phyloP scores from a whole-genome alignment of 2,888 invertebrate species.

The Autographa pulchrina region DNA sequence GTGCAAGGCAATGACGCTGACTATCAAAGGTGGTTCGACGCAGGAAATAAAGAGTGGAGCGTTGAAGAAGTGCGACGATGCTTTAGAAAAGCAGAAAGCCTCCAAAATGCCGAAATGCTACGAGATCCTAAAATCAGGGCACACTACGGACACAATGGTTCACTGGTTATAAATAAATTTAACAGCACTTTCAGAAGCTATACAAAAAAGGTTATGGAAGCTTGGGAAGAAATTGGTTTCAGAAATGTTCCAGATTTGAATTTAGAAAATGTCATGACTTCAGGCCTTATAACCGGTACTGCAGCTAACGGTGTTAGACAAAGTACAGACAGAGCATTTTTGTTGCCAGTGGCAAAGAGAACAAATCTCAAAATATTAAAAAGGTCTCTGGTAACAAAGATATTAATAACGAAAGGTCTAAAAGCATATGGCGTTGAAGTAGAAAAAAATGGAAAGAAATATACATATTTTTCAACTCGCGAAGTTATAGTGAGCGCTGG shows the following conservation, averaged over 20 bases:
- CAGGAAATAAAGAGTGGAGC: conserved; percentile 88
- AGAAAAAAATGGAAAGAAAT: background rate
- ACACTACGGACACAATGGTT: conserved; percentile 80
- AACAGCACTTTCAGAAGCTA: conserved; percentile 73
- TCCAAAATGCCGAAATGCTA: conserved; percentile 66
- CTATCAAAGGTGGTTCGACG: conserved; percentile 86
- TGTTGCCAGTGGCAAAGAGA: background rate
- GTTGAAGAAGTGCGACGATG: conserved; percentile 83
- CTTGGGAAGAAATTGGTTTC: conserved; percentile 83
- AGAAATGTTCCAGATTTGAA: conserved; percentile 76
- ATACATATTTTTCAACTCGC: background rate
- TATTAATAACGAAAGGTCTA: background rate
- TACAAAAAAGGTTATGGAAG: conserved; percentile 66
- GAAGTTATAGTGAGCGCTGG: background rate
- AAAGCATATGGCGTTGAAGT: background rate
- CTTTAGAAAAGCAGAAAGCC: conserved; percentile 85
- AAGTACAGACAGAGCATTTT: background rate
- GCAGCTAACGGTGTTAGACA: conserved; percentile 63
- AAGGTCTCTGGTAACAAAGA: background rate
- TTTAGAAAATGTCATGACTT: conserved; percentile 79
- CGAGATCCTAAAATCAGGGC: conserved; percentile 57
- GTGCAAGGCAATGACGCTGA: conserved; percentile 85
- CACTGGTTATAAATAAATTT: conserved; percentile 79
- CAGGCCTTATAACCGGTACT: conserved; percentile 81
- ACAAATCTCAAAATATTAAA: background rate